These are phyloP conservation scores for Embiotoca jacksoni DNA, from an alignment of 2,113 vertebrate genomes.

Conservation along the genomic window DNA sequence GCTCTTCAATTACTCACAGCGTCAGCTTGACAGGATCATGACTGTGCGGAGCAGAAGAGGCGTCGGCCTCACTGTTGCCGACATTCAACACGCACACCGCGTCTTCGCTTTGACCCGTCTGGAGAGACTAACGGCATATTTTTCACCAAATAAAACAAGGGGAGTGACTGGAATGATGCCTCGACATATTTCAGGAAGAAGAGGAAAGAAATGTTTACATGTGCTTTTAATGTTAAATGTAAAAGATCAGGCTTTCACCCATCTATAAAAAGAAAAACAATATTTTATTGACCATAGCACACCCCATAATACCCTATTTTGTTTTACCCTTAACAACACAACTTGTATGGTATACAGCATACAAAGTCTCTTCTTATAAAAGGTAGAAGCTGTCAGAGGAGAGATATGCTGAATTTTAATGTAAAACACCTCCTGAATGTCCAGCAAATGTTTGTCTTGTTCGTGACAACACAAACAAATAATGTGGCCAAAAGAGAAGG, in stretches of 20 bases:
- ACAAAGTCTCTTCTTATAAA: slow-evolving; percentile 31
- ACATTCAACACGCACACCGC: slow-evolving; percentile 11
- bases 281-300: slow-evolving; percentile 10
- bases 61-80: neutral
- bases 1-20: neutral
- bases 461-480: slow-evolving; percentile 28
- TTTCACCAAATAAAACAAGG: neutral
- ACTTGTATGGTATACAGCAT: slow-evolving; percentile 22
- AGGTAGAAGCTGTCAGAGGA: slow-evolving; percentile 31
- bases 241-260: slow-evolving; percentile 26
- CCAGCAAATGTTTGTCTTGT: slow-evolving; percentile 34
- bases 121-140: neutral
- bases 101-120: neutral
- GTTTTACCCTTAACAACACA: slow-evolving; percentile 7
- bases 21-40: neutral
- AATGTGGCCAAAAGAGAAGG: slow-evolving; percentile 4
- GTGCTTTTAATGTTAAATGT: slow-evolving; percentile 26
- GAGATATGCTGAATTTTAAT: slow-evolving; percentile 64
- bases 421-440: slow-evolving; percentile 59
- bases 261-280: slow-evolving; percentile 32
- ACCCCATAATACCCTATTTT: slow-evolving; percentile 8
- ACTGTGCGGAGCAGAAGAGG: no score
- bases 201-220: slow-evolving; percentile 37
- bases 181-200: slow-evolving; percentile 33
- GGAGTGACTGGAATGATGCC: slow-evolving; percentile 67